Percentiles rank a stretch among this genome's conserved stretches.
These are phyloP conservation scores for Xestia rhomboidea DNA, from an alignment of 2,888 invertebrate genomes.

Conservation along the genomic window DNA sequence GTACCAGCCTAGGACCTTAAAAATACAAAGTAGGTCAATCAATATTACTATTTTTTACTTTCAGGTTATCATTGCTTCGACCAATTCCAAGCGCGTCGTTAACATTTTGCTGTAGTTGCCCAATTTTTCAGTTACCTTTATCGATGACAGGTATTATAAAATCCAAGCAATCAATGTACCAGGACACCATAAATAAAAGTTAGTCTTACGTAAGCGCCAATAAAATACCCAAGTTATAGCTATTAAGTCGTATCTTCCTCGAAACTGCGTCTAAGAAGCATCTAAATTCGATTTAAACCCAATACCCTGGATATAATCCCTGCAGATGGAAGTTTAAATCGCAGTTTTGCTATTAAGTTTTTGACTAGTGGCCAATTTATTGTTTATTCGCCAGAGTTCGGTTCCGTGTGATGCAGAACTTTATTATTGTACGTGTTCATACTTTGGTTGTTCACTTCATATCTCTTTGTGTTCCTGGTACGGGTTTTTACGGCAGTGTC, in stretches of 20 bases:
- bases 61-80: neutral
- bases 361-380: slow-evolving; percentile 75
- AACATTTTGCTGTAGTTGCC: neutral
- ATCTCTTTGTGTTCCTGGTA: slow-evolving; percentile 12
- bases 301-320: slow-evolving; percentile 73
- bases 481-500: slow-evolving; percentile 6
- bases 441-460: slow-evolving; percentile 39
- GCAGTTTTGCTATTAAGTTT: slow-evolving; percentile 73
- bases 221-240: slow-evolving; percentile 71
- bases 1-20: neutral
- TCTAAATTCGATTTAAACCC: slow-evolving; percentile 75
- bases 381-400: slow-evolving; percentile 57
- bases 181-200: slow-evolving; percentile 67
- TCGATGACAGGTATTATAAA: slow-evolving; percentile 30
- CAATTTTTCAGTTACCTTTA: slow-evolving; percentile 25
- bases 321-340: slow-evolving; percentile 72
- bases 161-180: slow-evolving; percentile 51
- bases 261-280: slow-evolving; percentile 73
- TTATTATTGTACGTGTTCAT: slow-evolving; percentile 60
- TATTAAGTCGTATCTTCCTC: slow-evolving; percentile 68
- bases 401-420: slow-evolving; percentile 61
- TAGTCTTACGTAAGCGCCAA: slow-evolving; percentile 63
- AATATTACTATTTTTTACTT: neutral
- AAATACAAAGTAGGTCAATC: neutral
- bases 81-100: neutral